Conservation (phyloP, 2,888 invertebrate species). For the Dynastes hyllus region DNA sequence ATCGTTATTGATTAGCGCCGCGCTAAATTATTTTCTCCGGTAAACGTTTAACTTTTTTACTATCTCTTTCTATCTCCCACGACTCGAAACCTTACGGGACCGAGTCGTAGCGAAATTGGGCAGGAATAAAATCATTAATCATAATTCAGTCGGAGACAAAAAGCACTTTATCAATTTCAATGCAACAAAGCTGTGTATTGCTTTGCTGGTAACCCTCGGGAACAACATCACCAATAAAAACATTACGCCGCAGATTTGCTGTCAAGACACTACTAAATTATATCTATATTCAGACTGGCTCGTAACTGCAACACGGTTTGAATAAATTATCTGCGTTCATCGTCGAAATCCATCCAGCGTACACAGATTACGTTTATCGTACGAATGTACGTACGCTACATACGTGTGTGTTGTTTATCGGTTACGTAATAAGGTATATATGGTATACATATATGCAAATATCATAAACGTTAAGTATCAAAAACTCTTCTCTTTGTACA, state of each 20-base stretch:
- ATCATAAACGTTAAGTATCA: constrained; percentile 30
- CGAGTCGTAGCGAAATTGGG: constrained; percentile 31
- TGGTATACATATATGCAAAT: constrained; percentile 15
- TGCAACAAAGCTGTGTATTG: constrained; percentile 58
- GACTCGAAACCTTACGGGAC: background rate
- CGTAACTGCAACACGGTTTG: constrained; percentile 56
- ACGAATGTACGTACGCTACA: constrained; percentile 8
- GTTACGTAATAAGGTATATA: constrained; percentile 22
- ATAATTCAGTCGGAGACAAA: constrained; percentile 63
- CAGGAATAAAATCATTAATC: constrained; percentile 55
- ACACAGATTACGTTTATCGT: constrained; percentile 4
- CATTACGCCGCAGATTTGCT: constrained; percentile 57
- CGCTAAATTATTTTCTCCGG: constrained; percentile 50
- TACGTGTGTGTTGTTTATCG: constrained; percentile 41
- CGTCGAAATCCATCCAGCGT: constrained; percentile 50
- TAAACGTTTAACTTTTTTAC: constrained; percentile 43
- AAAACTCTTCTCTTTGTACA: background rate
- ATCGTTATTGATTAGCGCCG: constrained; percentile 56
- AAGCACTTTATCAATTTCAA: constrained; percentile 65
- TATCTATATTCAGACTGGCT: constrained; percentile 58
- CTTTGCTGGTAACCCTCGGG: constrained; percentile 54
- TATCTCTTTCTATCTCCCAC: constrained; percentile 50
- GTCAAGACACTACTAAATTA: constrained; percentile 57
- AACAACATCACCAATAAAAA: constrained; percentile 57
- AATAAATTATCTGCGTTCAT: constrained; percentile 57